Conservation (phyloP, 2,888 invertebrate genomes). For the Mechanitis messenoides region DNA sequence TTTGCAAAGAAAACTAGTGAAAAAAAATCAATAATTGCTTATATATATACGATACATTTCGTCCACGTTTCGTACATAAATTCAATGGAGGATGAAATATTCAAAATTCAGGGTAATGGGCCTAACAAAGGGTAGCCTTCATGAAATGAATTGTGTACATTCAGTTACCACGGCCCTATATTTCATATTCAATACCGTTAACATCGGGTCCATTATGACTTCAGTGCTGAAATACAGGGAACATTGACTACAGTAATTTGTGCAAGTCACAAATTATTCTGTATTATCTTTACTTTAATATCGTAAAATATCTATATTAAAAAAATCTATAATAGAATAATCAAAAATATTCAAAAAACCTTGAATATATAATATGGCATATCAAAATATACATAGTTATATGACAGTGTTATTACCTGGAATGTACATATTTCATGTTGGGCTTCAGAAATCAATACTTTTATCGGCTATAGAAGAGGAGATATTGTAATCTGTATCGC, state of each 20-base stretch:
- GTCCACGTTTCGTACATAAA: not conserved
- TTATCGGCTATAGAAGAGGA: conserved; percentile 16
- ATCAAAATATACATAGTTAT: not conserved
- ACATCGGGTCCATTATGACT: not conserved
- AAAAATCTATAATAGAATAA: not conserved
- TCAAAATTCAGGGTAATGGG: not conserved
- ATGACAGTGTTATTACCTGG: not conserved
- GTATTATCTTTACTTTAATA: too few species aligned
- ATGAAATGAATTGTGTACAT: conserved; percentile 2
- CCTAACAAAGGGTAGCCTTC: not conserved
- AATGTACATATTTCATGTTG: not conserved
- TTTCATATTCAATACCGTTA: conserved; percentile 1
- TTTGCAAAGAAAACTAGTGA: not conserved
- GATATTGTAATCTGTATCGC: conserved; percentile 3
- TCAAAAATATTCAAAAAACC: too few species aligned
- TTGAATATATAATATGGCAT: too few species aligned
- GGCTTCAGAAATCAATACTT: conserved; percentile 20
- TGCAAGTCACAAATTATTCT: not conserved
- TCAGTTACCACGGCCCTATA: not conserved
- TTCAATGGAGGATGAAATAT: conserved; percentile 3
- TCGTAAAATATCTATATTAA: too few species aligned
- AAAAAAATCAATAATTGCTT: not conserved
- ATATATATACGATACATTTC: not conserved
- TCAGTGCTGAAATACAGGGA: not conserved
- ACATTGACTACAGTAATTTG: not conserved